A percentile compares a stretch with the other conserved stretches of the same genome.
Conservation (phyloP, 2,113 vertebrate species). For the Clarias magur region DNA sequence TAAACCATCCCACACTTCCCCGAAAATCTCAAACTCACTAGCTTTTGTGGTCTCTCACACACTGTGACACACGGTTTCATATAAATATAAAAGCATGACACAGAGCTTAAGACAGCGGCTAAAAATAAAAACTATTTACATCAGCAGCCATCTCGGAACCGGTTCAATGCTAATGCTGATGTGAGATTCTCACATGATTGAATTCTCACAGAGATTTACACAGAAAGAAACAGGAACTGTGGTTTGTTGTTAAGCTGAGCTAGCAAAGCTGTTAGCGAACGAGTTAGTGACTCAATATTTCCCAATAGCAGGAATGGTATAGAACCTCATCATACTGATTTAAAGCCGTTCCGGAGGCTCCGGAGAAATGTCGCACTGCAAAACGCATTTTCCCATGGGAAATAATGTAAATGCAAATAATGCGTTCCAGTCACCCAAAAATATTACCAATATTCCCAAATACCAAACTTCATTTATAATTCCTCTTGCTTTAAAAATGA, state of each 20-base stretch:
- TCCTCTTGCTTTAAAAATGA: no score
- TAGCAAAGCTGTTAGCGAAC: neutral
- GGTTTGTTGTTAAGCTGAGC: neutral
- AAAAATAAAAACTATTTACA: neutral
- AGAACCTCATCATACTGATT: no score
- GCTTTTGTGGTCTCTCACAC: neutral
- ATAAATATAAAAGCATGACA: neutral
- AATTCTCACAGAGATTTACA: neutral
- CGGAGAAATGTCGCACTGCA: no score
- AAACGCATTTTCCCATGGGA: no score
- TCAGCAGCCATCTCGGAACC: neutral
- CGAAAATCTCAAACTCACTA: neutral
- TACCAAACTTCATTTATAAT: no score
- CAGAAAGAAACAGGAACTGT: neutral
- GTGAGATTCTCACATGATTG: neutral
- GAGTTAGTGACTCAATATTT: neutral
- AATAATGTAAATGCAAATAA: no score
- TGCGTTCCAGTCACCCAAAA: no score
- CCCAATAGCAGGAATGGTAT: neutral
- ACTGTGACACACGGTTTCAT: no score
- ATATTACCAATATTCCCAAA: no score
- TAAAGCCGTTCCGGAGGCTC: no score
- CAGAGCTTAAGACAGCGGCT: neutral
- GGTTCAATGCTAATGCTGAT: neutral
- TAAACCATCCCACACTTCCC: neutral